These are phyloP conservation scores for Caenorhabditis zanzibari DNA, from an alignment of 2,888 invertebrate genomes.

Conservation along the genomic window DNA sequence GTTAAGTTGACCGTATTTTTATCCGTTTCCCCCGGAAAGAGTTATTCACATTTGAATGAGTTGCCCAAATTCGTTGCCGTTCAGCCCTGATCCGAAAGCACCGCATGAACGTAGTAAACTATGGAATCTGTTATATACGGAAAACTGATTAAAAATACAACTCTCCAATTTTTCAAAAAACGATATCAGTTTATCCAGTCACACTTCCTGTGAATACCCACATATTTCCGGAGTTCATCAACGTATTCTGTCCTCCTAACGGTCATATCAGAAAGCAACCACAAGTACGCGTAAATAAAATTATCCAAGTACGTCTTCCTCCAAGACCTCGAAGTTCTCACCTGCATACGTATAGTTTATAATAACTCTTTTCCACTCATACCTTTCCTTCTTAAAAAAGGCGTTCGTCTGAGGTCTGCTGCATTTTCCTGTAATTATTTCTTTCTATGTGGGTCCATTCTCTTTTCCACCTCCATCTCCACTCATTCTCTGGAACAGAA, in stretches of 20 bases:
- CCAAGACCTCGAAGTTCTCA: constrained; percentile 6
- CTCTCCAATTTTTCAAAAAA: no score
- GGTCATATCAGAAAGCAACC: not conserved
- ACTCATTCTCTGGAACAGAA: not conserved
- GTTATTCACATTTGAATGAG: no score
- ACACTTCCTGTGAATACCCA: not conserved
- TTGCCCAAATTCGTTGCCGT: no score
- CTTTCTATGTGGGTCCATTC: constrained; percentile 7
- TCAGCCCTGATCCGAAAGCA: no score
- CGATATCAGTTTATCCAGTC: not conserved
- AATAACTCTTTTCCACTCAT: not conserved
- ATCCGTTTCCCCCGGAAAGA: no score
- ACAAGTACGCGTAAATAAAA: not conserved
- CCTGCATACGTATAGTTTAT: constrained; percentile 1
- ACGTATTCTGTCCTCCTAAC: not conserved
- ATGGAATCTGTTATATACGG: no score
- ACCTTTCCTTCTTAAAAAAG: constrained; percentile 9
- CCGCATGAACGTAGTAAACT: no score
- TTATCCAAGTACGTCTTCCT: constrained; percentile 4
- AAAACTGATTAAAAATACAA: no score
- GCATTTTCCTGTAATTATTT: constrained; percentile 38
- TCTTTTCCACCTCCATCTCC: not conserved
- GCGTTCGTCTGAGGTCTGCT: constrained; percentile 34
- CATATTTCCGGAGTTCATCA: not conserved
- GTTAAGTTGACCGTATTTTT: no score